Conservation (phyloP, 2,888 invertebrate genomes). For the Pycnomerus fuliginosus region DNA sequence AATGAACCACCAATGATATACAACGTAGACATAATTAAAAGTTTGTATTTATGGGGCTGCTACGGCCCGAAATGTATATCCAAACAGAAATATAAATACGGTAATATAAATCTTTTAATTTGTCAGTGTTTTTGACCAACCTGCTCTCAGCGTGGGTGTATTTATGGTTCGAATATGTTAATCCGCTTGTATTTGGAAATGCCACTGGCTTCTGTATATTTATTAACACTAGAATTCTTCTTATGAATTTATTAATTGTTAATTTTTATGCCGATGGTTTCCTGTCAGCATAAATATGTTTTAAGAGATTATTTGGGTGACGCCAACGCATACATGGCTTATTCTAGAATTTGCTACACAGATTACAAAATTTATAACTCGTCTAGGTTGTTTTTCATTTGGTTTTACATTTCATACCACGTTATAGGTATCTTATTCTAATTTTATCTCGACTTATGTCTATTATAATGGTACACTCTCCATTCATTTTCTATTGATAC, state of each 20-base stretch:
- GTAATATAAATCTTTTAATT: conserved; percentile 50
- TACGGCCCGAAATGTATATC: conserved; percentile 28
- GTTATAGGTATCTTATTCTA: too few species aligned
- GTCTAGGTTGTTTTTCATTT: conserved; percentile 10
- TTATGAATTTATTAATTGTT: conserved; percentile 49
- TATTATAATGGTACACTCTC: too few species aligned
- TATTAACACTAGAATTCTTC: conserved; percentile 42
- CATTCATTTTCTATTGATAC: too few species aligned
- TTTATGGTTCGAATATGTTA: conserved; percentile 49
- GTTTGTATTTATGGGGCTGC: too few species aligned
- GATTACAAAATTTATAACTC: conserved; percentile 10
- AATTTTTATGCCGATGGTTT: conserved; percentile 49
- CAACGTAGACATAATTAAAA: too few species aligned
- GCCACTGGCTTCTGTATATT: conserved; percentile 47
- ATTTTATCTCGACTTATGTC: too few species aligned
- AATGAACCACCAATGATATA: too few species aligned
- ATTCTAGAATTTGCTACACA: conserved; percentile 13
- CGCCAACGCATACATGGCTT: conserved; percentile 8
- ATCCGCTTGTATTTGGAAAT: conserved; percentile 44
- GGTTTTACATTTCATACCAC: too few species aligned
- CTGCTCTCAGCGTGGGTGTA: conserved; percentile 43
- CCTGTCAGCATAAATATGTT: conserved; percentile 48
- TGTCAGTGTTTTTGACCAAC: conserved; percentile 46
- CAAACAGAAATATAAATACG: conserved; percentile 40
- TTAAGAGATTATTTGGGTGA: conserved; percentile 23